Percentiles rank a stretch among this genome's conserved stretches.
These are phyloP conservation scores for Petrophora chlorosata DNA, from an alignment of 2,888 invertebrate genomes.

Conservation along the genomic window DNA sequence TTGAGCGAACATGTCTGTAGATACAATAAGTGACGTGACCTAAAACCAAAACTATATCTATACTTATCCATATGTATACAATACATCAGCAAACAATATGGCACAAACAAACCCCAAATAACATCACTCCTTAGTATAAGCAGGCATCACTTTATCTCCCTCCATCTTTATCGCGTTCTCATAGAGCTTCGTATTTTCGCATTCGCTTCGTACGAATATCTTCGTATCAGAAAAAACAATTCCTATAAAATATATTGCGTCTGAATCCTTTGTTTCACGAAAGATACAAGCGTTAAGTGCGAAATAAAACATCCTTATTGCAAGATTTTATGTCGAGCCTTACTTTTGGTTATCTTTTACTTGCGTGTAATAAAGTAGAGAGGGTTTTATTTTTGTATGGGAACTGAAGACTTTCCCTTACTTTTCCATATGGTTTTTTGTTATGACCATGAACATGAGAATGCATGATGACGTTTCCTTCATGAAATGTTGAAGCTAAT, in stretches of 20 bases:
- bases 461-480: background rate
- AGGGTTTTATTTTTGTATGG: constrained; percentile 24
- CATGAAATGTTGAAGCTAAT: too few species aligned
- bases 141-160: constrained; percentile 21
- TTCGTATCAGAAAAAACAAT: constrained; percentile 43
- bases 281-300: constrained; percentile 37
- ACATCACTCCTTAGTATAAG: constrained; percentile 11
- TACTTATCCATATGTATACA: background rate
- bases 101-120: constrained; percentile 15
- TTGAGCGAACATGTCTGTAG: too few species aligned
- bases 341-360: constrained; percentile 39
- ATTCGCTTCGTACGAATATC: too few species aligned
- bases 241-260: constrained; percentile 34
- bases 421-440: background rate
- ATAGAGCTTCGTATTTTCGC: constrained; percentile 26
- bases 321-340: constrained; percentile 44
- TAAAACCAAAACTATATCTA: background rate
- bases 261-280: constrained; percentile 40
- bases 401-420: background rate
- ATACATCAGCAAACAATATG: background rate
- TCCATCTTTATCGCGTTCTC: constrained; percentile 30
- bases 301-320: constrained; percentile 50
- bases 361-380: constrained; percentile 21
- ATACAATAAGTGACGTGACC: too few species aligned
- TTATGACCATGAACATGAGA: background rate